A percentile compares a stretch with the other conserved stretches of the same genome.
Evolutionary conservation across 2,888 invertebrate species (phyloP).

Genomic region (Macrophya annulata): DNA sequence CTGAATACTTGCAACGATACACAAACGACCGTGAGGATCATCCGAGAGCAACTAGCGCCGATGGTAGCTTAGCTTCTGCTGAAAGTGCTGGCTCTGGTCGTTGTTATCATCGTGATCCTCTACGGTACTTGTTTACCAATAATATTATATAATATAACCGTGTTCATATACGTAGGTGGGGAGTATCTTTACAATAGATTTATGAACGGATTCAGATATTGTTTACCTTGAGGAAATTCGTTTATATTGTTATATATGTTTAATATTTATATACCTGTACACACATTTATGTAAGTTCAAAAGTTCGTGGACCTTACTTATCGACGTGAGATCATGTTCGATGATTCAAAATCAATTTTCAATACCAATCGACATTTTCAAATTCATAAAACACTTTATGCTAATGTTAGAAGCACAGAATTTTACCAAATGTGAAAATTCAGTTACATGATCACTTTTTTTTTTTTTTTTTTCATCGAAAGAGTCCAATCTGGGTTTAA

Average conservation of each 20-base stretch:
- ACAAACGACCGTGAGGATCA: constrained; percentile 65
- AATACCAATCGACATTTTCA: neutral
- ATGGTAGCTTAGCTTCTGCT: constrained; percentile 69
- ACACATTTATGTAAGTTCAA: neutral
- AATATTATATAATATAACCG: constrained; percentile 6
- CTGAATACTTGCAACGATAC: constrained; percentile 68
- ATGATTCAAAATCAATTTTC: neutral
- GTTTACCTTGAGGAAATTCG: neutral
- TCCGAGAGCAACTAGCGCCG: constrained; percentile 70
- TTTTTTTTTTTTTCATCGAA: too few relatives aligned
- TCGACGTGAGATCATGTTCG: neutral
- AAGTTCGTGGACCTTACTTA: neutral
- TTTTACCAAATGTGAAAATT: neutral
- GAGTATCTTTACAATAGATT: neutral
- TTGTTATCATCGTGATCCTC: constrained; percentile 70
- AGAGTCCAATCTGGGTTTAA: neutral
- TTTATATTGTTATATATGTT: neutral
- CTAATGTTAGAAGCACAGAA: neutral
- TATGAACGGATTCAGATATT: neutral
- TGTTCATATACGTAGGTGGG: neutral
- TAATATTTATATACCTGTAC: neutral
- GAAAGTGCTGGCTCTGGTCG: constrained; percentile 65
- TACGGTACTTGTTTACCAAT: constrained; percentile 60
- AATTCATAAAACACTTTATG: too few relatives aligned
- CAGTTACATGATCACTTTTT: too few relatives aligned